These are phyloP conservation scores for Furnarius figulus DNA, from an alignment of 2,113 vertebrate species.

Conservation along the genomic window DNA sequence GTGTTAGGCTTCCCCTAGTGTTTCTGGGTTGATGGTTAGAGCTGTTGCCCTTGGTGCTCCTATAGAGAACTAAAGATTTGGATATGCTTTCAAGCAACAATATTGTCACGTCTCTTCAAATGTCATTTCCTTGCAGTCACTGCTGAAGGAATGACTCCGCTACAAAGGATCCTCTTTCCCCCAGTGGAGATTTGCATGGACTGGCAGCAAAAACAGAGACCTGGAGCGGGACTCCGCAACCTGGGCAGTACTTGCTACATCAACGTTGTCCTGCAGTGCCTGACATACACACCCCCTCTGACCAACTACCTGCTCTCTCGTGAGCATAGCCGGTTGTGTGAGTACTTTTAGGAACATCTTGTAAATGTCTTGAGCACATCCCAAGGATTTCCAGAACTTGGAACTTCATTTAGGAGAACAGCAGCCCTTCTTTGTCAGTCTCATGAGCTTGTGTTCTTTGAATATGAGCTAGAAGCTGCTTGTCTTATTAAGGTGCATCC, in stretches of 20 bases:
- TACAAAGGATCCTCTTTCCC: constrained; percentile 86
- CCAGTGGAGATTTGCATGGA: constrained; percentile 84
- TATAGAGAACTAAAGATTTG: neutral
- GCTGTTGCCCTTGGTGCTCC: neutral
- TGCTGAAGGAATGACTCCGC: constrained; percentile 82
- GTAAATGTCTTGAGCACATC: neutral
- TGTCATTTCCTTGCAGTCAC: constrained; percentile 32
- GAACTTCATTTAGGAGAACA: neutral
- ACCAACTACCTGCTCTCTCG: neutral
- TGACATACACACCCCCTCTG: constrained; percentile 86
- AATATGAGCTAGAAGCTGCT: neutral
- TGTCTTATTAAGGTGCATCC: neutral
- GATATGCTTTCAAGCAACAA: neutral
- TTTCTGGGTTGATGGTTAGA: neutral
- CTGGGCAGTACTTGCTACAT: constrained; percentile 91
- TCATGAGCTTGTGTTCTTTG: neutral
- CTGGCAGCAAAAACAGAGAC: constrained; percentile 85
- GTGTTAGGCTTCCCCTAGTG: neutral
- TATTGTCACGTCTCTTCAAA: neutral
- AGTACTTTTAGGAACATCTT: neutral
- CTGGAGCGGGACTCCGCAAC: constrained; percentile 90
- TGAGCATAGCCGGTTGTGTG: neutral
- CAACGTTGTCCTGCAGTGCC: constrained; percentile 90
- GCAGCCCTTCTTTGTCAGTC: neutral
- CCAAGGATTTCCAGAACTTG: neutral